Evolutionary conservation across 2,797 vertebrate genomes (phyloP).

Genomic region (Capromys pilorides): DNA sequence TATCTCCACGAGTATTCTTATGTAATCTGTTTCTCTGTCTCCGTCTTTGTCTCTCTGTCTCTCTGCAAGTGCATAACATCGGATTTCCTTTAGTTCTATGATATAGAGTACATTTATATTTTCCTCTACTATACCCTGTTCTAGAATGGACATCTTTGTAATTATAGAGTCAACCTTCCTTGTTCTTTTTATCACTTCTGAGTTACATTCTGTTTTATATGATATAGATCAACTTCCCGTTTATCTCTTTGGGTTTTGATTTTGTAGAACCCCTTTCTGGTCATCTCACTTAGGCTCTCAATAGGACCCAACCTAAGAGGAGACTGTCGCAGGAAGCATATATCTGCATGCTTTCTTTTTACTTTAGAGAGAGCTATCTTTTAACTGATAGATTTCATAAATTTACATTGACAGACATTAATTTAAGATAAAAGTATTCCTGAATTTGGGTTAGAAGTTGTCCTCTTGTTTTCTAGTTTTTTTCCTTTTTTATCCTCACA

Average conservation of each 20-base stretch:
- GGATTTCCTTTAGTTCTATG: no score
- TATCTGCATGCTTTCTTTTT: neutral
- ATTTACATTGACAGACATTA: neutral
- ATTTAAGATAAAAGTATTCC: neutral
- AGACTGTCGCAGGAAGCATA: neutral
- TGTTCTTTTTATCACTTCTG: no score
- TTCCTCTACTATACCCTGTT: no score
- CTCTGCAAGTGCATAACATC: no score
- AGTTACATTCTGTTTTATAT: neutral
- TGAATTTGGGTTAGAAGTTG: neutral
- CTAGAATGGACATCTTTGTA: no score
- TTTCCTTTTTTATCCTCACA: neutral
- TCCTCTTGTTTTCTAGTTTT: neutral
- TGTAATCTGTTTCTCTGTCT: no score
- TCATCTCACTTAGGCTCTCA: neutral
- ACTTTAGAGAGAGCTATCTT: neutral
- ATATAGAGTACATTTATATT: no score
- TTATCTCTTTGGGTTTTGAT: neutral
- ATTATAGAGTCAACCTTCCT: no score
- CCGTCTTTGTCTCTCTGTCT: no score
- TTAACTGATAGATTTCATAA: neutral
- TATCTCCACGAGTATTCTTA: no score
- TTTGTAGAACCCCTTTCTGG: neutral
- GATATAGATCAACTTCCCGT: neutral
- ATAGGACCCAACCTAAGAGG: neutral